These are phyloP conservation scores for Hippoglossus stenolepis DNA, from an alignment of 2,113 vertebrate genomes.

Conservation along the genomic window DNA sequence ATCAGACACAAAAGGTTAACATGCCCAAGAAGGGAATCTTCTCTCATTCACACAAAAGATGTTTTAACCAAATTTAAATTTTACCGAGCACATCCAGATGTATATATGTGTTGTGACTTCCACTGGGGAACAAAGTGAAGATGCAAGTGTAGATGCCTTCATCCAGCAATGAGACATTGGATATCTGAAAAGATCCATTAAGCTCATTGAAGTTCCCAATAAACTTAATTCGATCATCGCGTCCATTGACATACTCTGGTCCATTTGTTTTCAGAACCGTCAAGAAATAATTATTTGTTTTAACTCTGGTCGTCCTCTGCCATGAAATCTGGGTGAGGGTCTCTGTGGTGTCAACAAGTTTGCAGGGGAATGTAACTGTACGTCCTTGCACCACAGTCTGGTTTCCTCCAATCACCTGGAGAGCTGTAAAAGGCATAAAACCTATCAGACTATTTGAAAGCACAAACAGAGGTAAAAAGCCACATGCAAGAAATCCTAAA, in stretches of 20 bases:
- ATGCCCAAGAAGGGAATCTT: not conserved
- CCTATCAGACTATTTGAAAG: not conserved
- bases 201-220: constrained; percentile 4
- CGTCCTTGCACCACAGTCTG: not conserved
- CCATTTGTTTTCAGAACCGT: fast-evolving
- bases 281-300: constrained; percentile 16
- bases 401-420: constrained; percentile 29
- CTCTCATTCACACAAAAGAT: not conserved
- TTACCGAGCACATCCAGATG: constrained; percentile 49
- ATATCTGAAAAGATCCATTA: constrained; percentile 56
- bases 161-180: constrained; percentile 32
- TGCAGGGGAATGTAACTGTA: constrained; percentile 36
- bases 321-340: constrained; percentile 49
- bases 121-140: constrained; percentile 59
- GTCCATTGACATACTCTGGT: not conserved
- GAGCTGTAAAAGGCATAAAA: constrained; percentile 30
- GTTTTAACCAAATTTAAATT: not conserved
- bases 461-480: not conserved
- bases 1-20: not conserved
- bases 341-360: constrained; percentile 10
- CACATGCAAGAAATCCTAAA: not conserved
- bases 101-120: constrained; percentile 27
- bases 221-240: constrained; percentile 28
- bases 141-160: constrained; percentile 69
- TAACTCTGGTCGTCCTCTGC: constrained; percentile 53